phyloP scores from a whole-genome alignment of 1,140 invertebrate genomes.

The Drosophila prosaltans region DNA sequence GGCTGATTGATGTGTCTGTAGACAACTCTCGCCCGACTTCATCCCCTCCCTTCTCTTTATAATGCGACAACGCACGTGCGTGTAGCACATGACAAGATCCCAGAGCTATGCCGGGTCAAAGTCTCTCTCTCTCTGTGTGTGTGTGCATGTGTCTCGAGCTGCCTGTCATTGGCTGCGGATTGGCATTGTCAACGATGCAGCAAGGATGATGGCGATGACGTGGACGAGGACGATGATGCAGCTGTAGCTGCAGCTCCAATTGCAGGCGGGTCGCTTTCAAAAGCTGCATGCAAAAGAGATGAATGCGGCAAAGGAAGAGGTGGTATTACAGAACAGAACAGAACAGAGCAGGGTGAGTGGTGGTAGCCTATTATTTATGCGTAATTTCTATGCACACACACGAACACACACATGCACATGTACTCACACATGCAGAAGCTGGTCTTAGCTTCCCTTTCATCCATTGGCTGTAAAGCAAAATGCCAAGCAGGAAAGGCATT shows the following conservation, averaged over 20 bases:
- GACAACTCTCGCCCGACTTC: neutral
- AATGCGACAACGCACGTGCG: conserved; percentile 55
- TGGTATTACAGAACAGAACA: too few relatives aligned
- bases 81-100: conserved; percentile 36
- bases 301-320: neutral
- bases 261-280: conserved; percentile 45
- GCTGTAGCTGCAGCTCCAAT: too few relatives aligned
- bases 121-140: neutral
- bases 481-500: conserved; percentile 8
- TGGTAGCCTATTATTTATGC: conserved; percentile 67
- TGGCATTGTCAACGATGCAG: conserved; percentile 62
- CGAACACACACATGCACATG: neutral
- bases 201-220: conserved; percentile 47
- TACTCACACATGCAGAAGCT: neutral
- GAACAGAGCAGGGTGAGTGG: conserved; percentile 5
- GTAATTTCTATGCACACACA: conserved; percentile 73
- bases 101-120: conserved; percentile 4
- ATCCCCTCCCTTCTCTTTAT: neutral
- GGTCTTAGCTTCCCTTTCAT: conserved; percentile 1
- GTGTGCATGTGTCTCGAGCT: conserved; percentile 1
- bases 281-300: conserved; percentile 39
- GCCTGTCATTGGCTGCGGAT: conserved; percentile 61
- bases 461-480: conserved; percentile 44
- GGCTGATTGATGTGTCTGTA: conserved; percentile 69
- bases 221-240: too few relatives aligned